phyloP scores from a whole-genome alignment of 2,888 invertebrate species.

The Mythimna loreyi region DNA sequence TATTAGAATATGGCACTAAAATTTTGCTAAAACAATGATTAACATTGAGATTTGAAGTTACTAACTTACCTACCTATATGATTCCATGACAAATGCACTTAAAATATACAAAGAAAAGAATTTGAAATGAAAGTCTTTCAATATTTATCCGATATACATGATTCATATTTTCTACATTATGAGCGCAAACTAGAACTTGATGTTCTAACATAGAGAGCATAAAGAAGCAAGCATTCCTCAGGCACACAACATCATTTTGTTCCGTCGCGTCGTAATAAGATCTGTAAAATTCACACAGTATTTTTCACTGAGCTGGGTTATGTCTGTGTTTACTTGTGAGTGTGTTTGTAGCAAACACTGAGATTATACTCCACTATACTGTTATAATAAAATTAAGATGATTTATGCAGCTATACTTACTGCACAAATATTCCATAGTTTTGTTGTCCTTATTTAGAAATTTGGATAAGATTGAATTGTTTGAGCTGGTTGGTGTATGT shows the following conservation, averaged over 20 bases:
- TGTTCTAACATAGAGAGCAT: background rate
- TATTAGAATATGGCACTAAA: background rate
- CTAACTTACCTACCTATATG: no score
- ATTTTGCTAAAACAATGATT: background rate
- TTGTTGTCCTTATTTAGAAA: background rate
- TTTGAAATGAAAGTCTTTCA: background rate
- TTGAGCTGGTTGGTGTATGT: no score
- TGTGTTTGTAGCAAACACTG: background rate
- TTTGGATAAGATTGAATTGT: no score
- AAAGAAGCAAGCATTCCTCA: constrained; percentile 9
- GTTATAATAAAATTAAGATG: constrained; percentile 3
- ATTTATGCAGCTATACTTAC: background rate
- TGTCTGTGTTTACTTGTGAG: background rate
- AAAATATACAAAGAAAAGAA: background rate
- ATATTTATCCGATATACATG: constrained; percentile 6
- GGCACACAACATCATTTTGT: constrained; percentile 34
- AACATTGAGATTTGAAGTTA: background rate
- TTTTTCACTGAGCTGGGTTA: constrained; percentile 33
- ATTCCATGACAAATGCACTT: no score
- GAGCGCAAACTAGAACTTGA: constrained; percentile 11
- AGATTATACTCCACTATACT: constrained; percentile 9
- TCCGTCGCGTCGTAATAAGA: constrained; percentile 22
- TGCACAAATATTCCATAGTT: background rate
- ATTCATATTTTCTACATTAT: constrained; percentile 3
- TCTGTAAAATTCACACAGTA: constrained; percentile 31